Evolutionary conservation across 35 echinoderm and acorn worm genomes (phyloP).

Genomic region (Strongylocentrotus purpuratus): DNA sequence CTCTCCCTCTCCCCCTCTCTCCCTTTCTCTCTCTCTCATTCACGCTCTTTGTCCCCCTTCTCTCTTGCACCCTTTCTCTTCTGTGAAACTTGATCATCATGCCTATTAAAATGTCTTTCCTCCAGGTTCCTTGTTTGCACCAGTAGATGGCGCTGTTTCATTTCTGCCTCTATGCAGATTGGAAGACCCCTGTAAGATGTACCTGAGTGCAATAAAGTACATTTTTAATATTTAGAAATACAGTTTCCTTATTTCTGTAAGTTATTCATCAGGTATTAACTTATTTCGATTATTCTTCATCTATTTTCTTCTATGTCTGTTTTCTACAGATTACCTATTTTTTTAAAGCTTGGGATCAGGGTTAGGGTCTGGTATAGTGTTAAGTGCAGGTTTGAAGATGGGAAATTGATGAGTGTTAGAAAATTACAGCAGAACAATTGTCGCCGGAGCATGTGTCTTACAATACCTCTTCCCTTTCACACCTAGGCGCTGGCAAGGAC

Average conservation of each 20-base stretch:
- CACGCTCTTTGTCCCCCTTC: neutral
- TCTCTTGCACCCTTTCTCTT: neutral
- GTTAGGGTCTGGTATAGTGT: no score
- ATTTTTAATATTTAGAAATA: no score
- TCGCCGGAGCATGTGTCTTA: neutral
- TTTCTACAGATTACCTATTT: no score
- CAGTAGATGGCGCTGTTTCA: neutral
- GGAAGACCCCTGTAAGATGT: neutral
- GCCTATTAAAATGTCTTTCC: neutral
- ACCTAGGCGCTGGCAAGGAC: conserved; percentile 84
- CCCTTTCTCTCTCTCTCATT: neutral
- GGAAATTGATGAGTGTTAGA: no score
- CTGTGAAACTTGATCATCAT: neutral
- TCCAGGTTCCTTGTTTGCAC: neutral
- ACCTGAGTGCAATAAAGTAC: no score
- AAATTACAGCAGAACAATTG: no score
- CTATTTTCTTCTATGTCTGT: no score
- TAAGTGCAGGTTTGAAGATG: no score
- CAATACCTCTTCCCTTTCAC: neutral
- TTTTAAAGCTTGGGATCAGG: no score
- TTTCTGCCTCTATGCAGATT: neutral
- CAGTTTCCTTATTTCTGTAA: no score
- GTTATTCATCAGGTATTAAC: no score
- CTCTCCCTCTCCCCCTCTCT: neutral
- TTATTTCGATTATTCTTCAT: no score